Evolutionary conservation across 2,113 vertebrate genomes (phyloP).

Genomic region (Xerus inauris): DNA sequence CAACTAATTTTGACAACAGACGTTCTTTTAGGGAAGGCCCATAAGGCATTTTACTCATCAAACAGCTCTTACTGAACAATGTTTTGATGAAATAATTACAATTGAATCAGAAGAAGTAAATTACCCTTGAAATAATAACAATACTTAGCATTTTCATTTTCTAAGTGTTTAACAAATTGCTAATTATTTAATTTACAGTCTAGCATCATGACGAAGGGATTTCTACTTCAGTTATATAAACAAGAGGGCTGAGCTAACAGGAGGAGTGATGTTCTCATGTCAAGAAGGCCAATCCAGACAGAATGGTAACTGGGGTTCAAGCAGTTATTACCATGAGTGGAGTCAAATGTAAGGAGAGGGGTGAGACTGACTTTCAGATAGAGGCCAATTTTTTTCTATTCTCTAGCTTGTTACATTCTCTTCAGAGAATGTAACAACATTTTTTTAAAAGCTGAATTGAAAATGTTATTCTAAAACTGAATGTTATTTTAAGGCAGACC

Average conservation of each 20-base stretch:
- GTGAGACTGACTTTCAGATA: background rate
- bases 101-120: conserved; percentile 76
- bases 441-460: background rate
- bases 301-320: background rate
- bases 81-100: conserved; percentile 79
- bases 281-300: background rate
- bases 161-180: conserved; percentile 71
- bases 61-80: conserved; percentile 58
- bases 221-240: conserved; percentile 18
- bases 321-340: background rate
- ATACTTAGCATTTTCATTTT: conserved; percentile 74
- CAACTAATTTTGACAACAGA: conserved; percentile 56
- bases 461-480: background rate
- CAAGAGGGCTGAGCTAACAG: background rate
- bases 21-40: conserved; percentile 55
- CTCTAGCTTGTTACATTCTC: background rate
- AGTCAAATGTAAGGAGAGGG: background rate
- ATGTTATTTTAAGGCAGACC: background rate
- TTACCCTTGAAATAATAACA: conserved; percentile 79
- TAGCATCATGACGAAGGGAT: conserved; percentile 20
- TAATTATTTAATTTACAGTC: conserved; percentile 74
- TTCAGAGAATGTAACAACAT: background rate
- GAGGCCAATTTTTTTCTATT: background rate
- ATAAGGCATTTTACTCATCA: conserved; percentile 63
- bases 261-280: background rate